phyloP scores from a whole-genome alignment of 35 echinoderm and acorn worm genomes.

The Patiria miniata region DNA sequence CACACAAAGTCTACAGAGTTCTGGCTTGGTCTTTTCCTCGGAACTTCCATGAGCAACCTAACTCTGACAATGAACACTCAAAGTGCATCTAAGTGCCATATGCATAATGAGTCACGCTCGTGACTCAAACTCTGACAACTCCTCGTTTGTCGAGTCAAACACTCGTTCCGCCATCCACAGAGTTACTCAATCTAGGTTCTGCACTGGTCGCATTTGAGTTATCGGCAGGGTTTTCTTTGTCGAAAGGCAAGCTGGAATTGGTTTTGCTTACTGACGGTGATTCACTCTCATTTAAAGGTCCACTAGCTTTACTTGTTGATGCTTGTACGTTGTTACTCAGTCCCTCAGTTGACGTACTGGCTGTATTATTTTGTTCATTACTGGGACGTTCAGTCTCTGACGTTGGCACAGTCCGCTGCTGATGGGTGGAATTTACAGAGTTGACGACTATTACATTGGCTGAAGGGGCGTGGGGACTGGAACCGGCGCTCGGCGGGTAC shows the following conservation, averaged over 20 bases:
- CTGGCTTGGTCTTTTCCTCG: no score
- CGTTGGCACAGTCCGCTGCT: background rate
- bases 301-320: background rate
- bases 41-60: no score
- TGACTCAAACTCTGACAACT: background rate
- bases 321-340: background rate
- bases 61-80: no score
- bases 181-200: background rate
- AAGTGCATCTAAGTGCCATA: no score
- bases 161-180: constrained; percentile 3
- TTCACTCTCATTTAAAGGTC: background rate
- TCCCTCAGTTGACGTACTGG: background rate
- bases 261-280: background rate
- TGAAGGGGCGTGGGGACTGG: background rate
- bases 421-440: background rate
- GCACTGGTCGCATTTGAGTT: background rate
- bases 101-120: no score
- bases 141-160: background rate
- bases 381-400: background rate
- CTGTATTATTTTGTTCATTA: background rate
- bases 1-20: no score
- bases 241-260: background rate
- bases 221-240: background rate
- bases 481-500: background rate
- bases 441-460: background rate